Base-by-base conservation (phyloP, 2,888 invertebrate genomes). In the Drosophila sordidula region DNA sequence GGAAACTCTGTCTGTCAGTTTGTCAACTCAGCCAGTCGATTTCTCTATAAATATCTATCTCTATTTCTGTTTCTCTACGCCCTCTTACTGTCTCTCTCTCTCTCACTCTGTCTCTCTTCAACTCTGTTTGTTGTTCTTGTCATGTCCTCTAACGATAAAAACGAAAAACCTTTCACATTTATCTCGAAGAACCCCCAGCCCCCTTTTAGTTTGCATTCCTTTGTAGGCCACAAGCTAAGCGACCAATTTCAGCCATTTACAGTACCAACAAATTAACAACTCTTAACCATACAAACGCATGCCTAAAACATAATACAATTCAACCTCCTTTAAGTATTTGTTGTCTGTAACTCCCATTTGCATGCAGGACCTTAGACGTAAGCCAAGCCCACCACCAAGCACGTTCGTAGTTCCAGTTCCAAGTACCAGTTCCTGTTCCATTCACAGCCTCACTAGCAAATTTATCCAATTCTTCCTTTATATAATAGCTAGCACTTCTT, bases 81-180 rank as follows among this genome's bases (percentile, higher is more conserved):
- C n/a, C 22, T 39, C 16, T 55, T 6, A 52, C 36, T 61, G 32
- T 50, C 54, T 57, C 3, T 44, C 51, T 56, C 12, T 68, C 18
- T 51, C 9, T 47, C 44, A 57, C 14, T 56, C 29, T 64, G 4
- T 49, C 65, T 57, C 44, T 72, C 49, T 58, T 25, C n/a, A 52
- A 44, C 58, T 58, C 22, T 69, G 80, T 88, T 86, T 82, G 83
- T 83, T 79, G 80, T 88, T 86, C 88, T 86, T 75, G 47, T 58
- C 69, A 80, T 78, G 46, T 61, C 52, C 34, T 50, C 49, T 42
- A 14, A 38, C 29, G 29, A 29, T 11, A 36, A 39, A 9, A 47
- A 26, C 2, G 8, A 41, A 12, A 1, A 34, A 9, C 45, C 49
- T 34, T 36, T 52, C 46, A 55, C 38, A 52, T 34, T 25, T 64